Base-by-base conservation (phyloP, 2,113 vertebrate genomes). In the Mormyrus iriodes region DNA sequence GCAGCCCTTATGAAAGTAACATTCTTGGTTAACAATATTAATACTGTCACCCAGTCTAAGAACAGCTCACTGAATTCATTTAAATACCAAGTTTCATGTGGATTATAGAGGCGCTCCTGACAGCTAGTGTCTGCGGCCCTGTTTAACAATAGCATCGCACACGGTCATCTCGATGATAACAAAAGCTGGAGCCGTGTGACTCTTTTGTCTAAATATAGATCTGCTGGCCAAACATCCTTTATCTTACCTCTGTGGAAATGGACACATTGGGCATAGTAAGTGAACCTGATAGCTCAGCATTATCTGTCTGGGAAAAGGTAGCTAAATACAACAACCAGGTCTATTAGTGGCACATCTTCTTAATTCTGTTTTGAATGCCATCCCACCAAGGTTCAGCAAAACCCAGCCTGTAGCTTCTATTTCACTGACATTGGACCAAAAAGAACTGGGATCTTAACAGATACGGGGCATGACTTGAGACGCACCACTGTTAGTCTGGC, bases 221-320 rank as follows among this genome's bases (percentile, higher is more conserved):
- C 86, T 52, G 89, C 85, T 89, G 88, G 85, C 61, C 76, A 46
- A 12, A 61, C 35, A 91, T 88, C 86, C 12, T 83, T 90, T 89
- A 85, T 21, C 79, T 91, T 95, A 94, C 94, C 94, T 49, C 82
- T 53, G 73, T 83, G 39, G 51, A 88, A 87, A 24, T 27, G 42
- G 88, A 92, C 35, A 10, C 90, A 85, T 17, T 2, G 51, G 61
- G 82, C 91, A 73, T 86, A 85, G 91, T 86, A 91, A 93, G 93
- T 92, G 93, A 92, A 91, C 73, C 39, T 90, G 93, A 95, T 91
- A 90, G 92, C 90, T 85, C 88, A n/a, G 88, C 88, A 79, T 92
- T 93, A 94, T 94, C 92, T 92, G 90, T 10, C 86, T 87, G 89
- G 85, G 89, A 61, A 24, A 73, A 65, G 2, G 2, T n/a, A 4